These are phyloP conservation scores for Caenorhabditis auriculariae DNA, from an alignment of 2,888 invertebrate genomes.

Conservation along the genomic window DNA sequence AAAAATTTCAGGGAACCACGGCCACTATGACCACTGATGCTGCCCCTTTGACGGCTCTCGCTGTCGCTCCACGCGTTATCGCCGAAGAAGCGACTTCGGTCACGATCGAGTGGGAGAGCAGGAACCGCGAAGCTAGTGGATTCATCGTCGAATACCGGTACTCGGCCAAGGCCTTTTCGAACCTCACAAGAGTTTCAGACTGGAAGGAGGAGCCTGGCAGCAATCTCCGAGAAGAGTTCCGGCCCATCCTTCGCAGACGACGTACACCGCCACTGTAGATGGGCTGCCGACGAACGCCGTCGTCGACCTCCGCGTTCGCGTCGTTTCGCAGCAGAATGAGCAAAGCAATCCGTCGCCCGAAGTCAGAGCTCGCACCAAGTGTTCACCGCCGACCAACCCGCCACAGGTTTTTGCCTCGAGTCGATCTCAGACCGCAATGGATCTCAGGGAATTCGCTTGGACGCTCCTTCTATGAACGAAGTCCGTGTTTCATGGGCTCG, in stretches of 20 bases:
- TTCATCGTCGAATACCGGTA: conserved; percentile 60
- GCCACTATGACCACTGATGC: conserved; percentile 59
- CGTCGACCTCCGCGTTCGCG: conserved; percentile 58
- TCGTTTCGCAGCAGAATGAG: conserved; percentile 53
- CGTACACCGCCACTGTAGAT: conserved; percentile 54
- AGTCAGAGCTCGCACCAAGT: conserved; percentile 61
- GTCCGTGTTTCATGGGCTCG: conserved; percentile 59
- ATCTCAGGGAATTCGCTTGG: conserved; percentile 36
- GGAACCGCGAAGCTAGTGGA: conserved; percentile 46
- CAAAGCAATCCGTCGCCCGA: conserved; percentile 61
- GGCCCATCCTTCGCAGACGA: conserved; percentile 48
- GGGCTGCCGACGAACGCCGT: conserved; percentile 61
- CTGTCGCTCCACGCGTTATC: conserved; percentile 53
- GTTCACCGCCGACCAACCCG: conserved; percentile 58
- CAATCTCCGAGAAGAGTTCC: conserved; percentile 53
- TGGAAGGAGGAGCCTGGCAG: conserved; percentile 59
- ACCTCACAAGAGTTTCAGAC: neutral
- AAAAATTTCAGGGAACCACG: conserved; percentile 39
- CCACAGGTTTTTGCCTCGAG: conserved; percentile 41
- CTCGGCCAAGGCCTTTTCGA: neutral
- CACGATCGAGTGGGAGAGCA: conserved; percentile 61
- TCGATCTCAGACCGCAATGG: neutral
- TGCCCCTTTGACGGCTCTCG: conserved; percentile 46
- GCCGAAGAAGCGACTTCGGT: conserved; percentile 60
- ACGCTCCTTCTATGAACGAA: conserved; percentile 59